These are phyloP conservation scores for Cryptoprocta ferox DNA, from an alignment of 2,797 vertebrate genomes.

Conservation along the genomic window DNA sequence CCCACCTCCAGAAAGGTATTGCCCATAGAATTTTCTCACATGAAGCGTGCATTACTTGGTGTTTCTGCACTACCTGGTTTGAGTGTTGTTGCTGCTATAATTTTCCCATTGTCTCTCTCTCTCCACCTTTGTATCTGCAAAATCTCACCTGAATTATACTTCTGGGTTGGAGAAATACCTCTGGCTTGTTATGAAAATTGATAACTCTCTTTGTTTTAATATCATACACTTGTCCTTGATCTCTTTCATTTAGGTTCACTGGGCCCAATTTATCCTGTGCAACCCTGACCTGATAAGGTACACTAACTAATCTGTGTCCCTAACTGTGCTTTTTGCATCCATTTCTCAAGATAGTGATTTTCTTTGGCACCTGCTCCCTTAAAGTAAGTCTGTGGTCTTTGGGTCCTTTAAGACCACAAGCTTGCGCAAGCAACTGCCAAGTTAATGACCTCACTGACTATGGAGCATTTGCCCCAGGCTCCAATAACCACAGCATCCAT, in stretches of 20 bases:
- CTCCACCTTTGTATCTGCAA: neutral
- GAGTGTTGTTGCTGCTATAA: neutral
- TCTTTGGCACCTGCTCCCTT: neutral
- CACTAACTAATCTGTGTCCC: neutral
- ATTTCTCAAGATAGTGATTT: neutral
- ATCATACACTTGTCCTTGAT: neutral
- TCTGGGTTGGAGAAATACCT: neutral
- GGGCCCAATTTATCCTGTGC: neutral
- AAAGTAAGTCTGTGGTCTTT: neutral
- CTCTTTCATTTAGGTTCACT: neutral
- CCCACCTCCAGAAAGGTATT: neutral
- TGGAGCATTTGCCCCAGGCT: neutral
- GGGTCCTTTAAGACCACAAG: neutral
- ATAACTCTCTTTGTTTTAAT: neutral
- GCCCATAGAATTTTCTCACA: neutral
- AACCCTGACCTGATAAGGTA: neutral
- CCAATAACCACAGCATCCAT: neutral
- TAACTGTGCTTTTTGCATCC: neutral
- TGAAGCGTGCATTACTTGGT: neutral
- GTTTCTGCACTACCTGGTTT: neutral
- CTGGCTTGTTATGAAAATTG: neutral
- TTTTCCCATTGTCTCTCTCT: neutral
- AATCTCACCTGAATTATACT: neutral
- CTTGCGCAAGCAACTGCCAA: neutral
- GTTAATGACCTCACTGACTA: neutral